These are phyloP conservation scores for Tiliacea citrago DNA, from an alignment of 2,888 invertebrate species.

Conservation along the genomic window DNA sequence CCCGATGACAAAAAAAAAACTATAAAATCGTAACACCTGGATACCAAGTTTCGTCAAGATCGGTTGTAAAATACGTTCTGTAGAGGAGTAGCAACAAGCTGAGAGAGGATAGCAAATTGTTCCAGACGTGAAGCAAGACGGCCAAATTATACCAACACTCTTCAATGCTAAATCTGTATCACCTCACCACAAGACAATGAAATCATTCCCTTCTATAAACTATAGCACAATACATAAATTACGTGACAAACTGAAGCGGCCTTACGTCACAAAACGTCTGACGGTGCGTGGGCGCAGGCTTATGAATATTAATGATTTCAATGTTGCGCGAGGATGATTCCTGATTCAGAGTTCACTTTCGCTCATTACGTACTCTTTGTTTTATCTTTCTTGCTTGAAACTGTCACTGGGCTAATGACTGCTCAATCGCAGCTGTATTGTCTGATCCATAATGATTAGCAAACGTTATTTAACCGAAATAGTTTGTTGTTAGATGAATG, in stretches of 20 bases:
- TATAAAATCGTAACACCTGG: too few relatives aligned
- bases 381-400: not conserved
- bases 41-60: too few relatives aligned
- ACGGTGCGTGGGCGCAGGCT: constrained; percentile 38
- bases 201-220: constrained; percentile 8
- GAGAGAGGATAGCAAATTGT: too few relatives aligned
- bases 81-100: too few relatives aligned
- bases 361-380: not conserved
- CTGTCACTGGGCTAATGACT: not conserved
- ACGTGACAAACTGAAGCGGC: constrained; percentile 7
- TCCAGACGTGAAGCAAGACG: too few relatives aligned
- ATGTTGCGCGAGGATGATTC: constrained; percentile 16
- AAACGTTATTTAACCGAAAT: not conserved
- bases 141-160: not conserved
- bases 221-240: constrained; percentile 17
- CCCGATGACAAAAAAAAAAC: too few relatives aligned
- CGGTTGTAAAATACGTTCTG: too few relatives aligned
- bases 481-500: not conserved
- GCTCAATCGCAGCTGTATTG: not conserved
- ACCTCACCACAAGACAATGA: not conserved
- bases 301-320: constrained; percentile 29
- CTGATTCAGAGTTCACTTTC: constrained; percentile 28
- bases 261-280: constrained; percentile 31
- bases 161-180: not conserved
- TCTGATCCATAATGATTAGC: too few relatives aligned